Evolutionary conservation across 2,888 invertebrate species (phyloP).

Genomic region (Smittia aterrima): DNA sequence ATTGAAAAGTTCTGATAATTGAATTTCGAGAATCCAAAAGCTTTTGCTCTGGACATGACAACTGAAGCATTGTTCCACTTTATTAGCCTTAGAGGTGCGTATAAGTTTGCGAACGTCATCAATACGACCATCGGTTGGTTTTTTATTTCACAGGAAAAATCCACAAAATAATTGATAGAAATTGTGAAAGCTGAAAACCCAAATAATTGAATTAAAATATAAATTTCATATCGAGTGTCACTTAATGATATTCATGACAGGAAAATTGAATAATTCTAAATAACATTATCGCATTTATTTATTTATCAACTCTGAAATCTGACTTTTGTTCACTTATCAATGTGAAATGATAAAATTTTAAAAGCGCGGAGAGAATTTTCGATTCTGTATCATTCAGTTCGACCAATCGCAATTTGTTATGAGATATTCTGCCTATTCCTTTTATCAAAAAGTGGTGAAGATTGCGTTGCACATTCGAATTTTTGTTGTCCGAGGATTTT

Average conservation of each 20-base stretch:
- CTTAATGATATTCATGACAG: background rate
- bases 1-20: constrained; percentile 31
- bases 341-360: background rate
- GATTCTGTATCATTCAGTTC: background rate
- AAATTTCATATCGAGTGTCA: background rate
- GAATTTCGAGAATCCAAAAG: constrained; percentile 19
- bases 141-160: no score
- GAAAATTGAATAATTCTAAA: no score
- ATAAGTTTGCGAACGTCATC: background rate
- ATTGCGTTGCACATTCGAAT: background rate
- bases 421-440: constrained; percentile 14
- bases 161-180: no score
- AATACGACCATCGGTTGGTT: no score
- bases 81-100: background rate
- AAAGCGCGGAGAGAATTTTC: background rate
- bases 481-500: background rate
- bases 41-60: background rate
- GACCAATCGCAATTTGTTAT: constrained; percentile 33
- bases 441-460: background rate
- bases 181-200: background rate
- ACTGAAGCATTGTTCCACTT: background rate
- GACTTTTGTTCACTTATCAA: background rate
- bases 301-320: background rate
- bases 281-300: background rate
- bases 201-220: constrained; percentile 8